These are phyloP conservation scores for Drosophila sturtevanti DNA, from an alignment of 1,140 invertebrate species.

Conservation along the genomic window DNA sequence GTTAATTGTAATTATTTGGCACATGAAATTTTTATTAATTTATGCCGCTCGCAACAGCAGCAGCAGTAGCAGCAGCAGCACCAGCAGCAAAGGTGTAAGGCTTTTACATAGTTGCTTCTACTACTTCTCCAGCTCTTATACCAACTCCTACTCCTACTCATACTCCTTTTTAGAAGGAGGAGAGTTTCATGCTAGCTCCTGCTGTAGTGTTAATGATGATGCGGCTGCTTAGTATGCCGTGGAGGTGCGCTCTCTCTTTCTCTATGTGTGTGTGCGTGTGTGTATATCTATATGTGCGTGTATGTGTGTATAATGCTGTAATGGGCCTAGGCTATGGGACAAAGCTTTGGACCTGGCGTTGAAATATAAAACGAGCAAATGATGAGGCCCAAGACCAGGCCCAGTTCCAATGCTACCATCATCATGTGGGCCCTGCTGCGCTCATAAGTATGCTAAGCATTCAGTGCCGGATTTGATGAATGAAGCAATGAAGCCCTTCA, in stretches of 20 bases:
- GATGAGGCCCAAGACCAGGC: conserved; percentile 44
- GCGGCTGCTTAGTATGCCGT: conserved; percentile 72
- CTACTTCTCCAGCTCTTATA: conserved; percentile 35
- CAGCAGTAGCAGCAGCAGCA: conserved; percentile 65
- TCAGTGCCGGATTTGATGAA: conserved; percentile 3
- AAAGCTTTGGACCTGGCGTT: conserved; percentile 33
- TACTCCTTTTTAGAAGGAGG: no score
- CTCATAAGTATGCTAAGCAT: conserved; percentile 53
- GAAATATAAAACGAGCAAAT: conserved; percentile 77
- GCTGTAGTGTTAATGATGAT: conserved; percentile 61
- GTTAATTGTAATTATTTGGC: conserved; percentile 83
- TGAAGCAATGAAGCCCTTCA: no score
- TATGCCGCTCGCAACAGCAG: conserved; percentile 79
- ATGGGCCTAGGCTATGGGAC: conserved; percentile 37
- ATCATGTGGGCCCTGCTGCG: conserved; percentile 36
- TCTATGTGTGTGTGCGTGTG: conserved; percentile 36
- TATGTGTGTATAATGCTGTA: conserved; percentile 51
- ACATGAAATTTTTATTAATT: conserved; percentile 83
- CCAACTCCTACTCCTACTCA: conserved; percentile 28
- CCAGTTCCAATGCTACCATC: conserved; percentile 28
- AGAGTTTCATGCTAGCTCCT: conserved; percentile 20
- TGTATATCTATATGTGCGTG: conserved; percentile 12
- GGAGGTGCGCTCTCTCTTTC: conserved; percentile 29
- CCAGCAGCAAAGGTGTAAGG: conserved; percentile 61
- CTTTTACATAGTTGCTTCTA: conserved; percentile 31